Conservation (phyloP, 2,888 invertebrate species). For the Lissocephala sabroskyi region DNA sequence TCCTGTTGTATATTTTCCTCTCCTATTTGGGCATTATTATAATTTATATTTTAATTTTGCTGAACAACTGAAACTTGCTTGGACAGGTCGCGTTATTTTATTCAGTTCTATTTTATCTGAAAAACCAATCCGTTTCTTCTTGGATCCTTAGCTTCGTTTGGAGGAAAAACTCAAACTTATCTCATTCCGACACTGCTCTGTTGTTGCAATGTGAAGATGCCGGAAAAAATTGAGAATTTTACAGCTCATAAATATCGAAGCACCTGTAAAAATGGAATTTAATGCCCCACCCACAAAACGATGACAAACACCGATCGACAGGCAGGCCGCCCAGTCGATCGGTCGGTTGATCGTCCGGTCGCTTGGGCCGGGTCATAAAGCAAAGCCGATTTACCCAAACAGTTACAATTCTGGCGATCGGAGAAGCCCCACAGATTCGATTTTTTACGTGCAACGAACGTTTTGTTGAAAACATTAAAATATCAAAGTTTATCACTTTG, state of each 20-base stretch:
- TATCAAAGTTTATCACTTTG: conserved; percentile 64
- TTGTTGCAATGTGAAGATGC: no score
- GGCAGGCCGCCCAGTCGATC: conserved; percentile 5
- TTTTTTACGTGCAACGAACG: conserved; percentile 59
- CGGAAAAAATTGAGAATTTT: conserved; percentile 41
- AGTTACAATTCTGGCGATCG: conserved; percentile 38
- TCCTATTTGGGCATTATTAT: no score
- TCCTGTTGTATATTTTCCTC: no score
- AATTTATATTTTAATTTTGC: no score
- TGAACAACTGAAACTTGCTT: no score
- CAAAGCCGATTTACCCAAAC: conserved; percentile 57
- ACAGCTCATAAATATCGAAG: conserved; percentile 54
- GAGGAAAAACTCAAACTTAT: no score
- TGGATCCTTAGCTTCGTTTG: no score
- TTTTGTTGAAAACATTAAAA: conserved; percentile 69
- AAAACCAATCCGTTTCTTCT: no score
- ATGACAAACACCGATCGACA: conserved; percentile 14
- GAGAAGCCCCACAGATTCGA: conserved; percentile 3
- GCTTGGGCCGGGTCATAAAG: conserved; percentile 41
- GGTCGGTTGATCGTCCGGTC: no score
- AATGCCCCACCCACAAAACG: conserved; percentile 35
- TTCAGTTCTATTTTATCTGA: no score
- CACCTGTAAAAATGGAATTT: conserved; percentile 53
- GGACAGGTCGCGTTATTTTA: no score
- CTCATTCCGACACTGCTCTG: no score